Percentiles rank a stretch among this genome's conserved stretches.
These are phyloP conservation scores for Habropoda laboriosa DNA, from an alignment of 1,140 invertebrate species.

Conservation along the genomic window DNA sequence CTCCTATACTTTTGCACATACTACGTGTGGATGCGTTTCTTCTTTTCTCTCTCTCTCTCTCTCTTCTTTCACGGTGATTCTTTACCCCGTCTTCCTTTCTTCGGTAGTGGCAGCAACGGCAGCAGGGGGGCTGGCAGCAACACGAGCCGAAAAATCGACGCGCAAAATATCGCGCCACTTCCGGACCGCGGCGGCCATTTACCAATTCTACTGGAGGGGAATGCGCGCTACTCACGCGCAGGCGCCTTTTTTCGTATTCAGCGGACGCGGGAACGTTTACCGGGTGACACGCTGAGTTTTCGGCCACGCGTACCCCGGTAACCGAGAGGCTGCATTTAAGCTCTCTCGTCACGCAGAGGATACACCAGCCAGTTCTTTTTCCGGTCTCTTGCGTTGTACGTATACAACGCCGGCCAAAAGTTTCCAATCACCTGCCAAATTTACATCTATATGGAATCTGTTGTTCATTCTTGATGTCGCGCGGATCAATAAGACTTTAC, in stretches of 20 bases:
- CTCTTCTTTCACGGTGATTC: background rate
- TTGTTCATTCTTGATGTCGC: no score
- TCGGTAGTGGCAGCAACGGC: background rate
- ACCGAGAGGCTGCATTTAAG: constrained; percentile 1
- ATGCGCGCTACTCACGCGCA: no score
- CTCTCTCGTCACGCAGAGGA: background rate
- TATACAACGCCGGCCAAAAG: no score
- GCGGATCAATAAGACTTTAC: no score
- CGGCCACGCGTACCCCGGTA: constrained; percentile 12
- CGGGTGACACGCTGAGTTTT: constrained; percentile 43
- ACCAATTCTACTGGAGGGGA: background rate
- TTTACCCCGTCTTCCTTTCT: background rate
- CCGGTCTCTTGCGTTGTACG: no score
- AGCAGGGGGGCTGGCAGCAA: no score
- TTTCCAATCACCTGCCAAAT: no score
- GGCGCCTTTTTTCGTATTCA: constrained; percentile 2
- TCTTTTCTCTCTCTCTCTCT: background rate
- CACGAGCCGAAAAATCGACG: constrained; percentile 23
- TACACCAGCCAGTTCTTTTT: background rate
- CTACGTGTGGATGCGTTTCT: no score
- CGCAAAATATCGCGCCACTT: constrained; percentile 44
- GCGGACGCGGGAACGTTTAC: constrained; percentile 16
- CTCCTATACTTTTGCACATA: no score
- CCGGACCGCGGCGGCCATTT: constrained; percentile 30
- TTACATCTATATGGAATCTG: no score